These are phyloP conservation scores for Chloroceryle aenea DNA, from an alignment of 2,113 vertebrate species.

Conservation along the genomic window DNA sequence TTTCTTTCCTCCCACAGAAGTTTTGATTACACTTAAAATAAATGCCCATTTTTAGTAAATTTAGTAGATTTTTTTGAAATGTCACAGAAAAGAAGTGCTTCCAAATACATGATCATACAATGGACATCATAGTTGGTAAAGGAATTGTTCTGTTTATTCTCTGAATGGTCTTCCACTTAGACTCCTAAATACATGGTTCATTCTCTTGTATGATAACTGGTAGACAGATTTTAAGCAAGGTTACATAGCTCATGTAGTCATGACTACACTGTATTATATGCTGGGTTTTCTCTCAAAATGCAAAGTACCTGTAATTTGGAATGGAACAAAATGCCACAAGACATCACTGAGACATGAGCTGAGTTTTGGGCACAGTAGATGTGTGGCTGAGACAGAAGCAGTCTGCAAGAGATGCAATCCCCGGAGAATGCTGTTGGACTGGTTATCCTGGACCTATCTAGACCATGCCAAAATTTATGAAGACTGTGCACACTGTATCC, in stretches of 20 bases:
- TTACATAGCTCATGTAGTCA: background rate
- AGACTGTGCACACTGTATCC: background rate
- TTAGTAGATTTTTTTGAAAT: background rate
- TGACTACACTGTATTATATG: background rate
- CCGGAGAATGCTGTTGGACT: conserved; percentile 55
- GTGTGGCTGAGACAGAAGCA: background rate
- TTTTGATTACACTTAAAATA: background rate
- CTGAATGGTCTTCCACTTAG: background rate
- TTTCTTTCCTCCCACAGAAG: background rate
- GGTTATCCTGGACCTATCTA: conserved; percentile 34
- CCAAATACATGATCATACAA: background rate
- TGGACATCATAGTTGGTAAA: background rate
- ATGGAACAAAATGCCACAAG: background rate
- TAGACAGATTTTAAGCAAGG: background rate
- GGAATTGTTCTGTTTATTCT: background rate
- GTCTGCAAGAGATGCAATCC: background rate
- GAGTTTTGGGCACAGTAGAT: background rate
- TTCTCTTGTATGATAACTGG: background rate
- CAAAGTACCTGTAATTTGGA: background rate
- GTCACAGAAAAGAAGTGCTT: background rate
- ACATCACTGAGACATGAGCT: background rate
- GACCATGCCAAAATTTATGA: background rate
- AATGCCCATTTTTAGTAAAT: background rate
- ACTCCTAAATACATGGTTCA: background rate
- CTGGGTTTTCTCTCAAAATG: background rate